Base-by-base conservation (phyloP, 2,888 invertebrate species). In the Lasioglossum calceatum region DNA sequence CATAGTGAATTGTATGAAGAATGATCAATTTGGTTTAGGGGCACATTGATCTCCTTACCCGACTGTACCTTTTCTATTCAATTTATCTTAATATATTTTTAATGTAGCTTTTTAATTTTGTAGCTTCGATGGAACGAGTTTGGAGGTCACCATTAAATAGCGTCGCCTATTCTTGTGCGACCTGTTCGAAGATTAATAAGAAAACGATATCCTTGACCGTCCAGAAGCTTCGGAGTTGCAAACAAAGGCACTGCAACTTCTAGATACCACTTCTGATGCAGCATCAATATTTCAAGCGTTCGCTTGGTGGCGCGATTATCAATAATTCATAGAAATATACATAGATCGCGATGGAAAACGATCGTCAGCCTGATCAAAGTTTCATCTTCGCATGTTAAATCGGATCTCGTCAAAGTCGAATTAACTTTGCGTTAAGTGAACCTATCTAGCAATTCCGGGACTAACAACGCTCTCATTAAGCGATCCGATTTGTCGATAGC, bases 381-480 rank as follows among this genome's bases (percentile, higher is more conserved):
- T 74, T 70, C 50, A 76, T 61, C 58, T 71, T 36, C 7, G 47
- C 42, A 39, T 81, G 61, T 47, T 32, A 70, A 83, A 81, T 82
- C 67, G 44, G 67, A 67, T 74, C 54, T 32, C 12, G 32, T 54
- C 71, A 32, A 54, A 75, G 54, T 64, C 44, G 64, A 73, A 23
- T 61, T 71, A 79, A 77, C 58, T 72, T 72, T 32, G 50, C 32
- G 73, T 78, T 39, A 79, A 73, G 72, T 42, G 36, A 77, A 44
- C 64, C 76, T 44, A 76, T 61, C 50, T n/a, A 39, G 4, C 72
- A 76, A 85, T 81, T 81, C 72, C 27, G 27, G 84, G 54, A 81
- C 79, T 81, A 84, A 77, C 86, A 75, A 50, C 64, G 73, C 61
- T 58, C 58, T 44, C 74, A 50, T 70, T 74, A 81, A 81, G 78